phyloP scores from a whole-genome alignment of 2,888 invertebrate species.

The Globia sparganii region DNA sequence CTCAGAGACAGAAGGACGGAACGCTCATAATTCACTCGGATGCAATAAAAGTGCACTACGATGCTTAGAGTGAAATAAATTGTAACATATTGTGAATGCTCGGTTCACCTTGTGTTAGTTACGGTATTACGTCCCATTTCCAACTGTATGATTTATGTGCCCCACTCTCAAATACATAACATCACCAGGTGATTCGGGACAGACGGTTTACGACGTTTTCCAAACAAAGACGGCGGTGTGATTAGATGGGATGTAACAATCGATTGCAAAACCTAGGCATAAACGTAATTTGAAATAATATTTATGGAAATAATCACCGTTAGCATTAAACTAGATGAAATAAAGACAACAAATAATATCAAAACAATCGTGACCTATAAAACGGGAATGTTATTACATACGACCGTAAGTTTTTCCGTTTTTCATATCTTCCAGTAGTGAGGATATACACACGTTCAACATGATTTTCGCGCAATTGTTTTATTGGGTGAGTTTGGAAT shows the following conservation, averaged over 20 bases:
- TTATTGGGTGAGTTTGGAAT: slow-evolving; percentile 28
- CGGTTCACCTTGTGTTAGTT: slow-evolving; percentile 77
- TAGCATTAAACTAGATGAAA: slow-evolving; percentile 21
- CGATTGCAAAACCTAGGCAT: slow-evolving; percentile 17
- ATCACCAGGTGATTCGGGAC: slow-evolving; percentile 72
- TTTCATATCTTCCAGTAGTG: slow-evolving; percentile 19
- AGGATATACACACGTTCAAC: slow-evolving; percentile 5
- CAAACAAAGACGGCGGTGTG: slow-evolving; percentile 51
- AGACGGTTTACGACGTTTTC: slow-evolving; percentile 62
- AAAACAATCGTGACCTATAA: slow-evolving; percentile 28
- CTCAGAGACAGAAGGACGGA: slow-evolving; percentile 58
- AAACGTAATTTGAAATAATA: slow-evolving; percentile 24
- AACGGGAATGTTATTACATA: slow-evolving; percentile 20
- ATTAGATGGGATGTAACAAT: slow-evolving; percentile 47
- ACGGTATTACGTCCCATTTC: slow-evolving; percentile 79
- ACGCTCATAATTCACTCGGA: slow-evolving; percentile 47
- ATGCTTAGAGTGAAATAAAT: slow-evolving; percentile 65
- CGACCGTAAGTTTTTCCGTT: slow-evolving; percentile 9
- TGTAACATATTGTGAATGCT: slow-evolving; percentile 67
- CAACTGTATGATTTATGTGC: slow-evolving; percentile 78
- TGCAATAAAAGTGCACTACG: slow-evolving; percentile 67
- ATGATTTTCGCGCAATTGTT: slow-evolving; percentile 24
- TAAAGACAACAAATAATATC: slow-evolving; percentile 14
- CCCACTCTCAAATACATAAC: slow-evolving; percentile 75
- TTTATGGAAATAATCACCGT: slow-evolving; percentile 14